phyloP scores from a whole-genome alignment of 2,888 invertebrate genomes.

The Vesta saturnalis region DNA sequence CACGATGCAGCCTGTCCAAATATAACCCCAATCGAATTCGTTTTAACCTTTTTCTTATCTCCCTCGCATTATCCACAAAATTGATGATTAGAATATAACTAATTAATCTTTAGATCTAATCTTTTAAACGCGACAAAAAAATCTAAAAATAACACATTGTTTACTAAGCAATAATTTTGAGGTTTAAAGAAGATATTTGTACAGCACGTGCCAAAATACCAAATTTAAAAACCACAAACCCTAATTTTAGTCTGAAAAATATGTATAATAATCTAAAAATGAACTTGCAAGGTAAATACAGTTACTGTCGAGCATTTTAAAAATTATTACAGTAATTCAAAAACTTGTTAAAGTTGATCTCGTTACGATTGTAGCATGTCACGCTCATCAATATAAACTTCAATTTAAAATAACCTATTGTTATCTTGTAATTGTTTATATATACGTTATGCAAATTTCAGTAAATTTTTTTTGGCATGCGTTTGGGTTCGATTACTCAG shows the following conservation, averaged over 20 bases:
- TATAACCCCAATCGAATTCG: conserved; percentile 39
- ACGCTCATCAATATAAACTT: background rate
- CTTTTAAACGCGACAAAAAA: background rate
- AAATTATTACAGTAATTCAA: background rate
- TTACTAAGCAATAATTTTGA: conserved; percentile 25
- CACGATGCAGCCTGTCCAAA: conserved; percentile 46
- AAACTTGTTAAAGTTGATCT: background rate
- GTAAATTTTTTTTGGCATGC: no score
- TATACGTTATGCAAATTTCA: no score
- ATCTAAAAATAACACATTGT: conserved; percentile 21
- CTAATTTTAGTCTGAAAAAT: background rate
- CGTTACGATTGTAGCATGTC: background rate
- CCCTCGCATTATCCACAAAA: conserved; percentile 9
- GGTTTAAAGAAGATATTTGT: conserved; percentile 20
- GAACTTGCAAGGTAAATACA: conserved; percentile 8
- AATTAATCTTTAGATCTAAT: background rate
- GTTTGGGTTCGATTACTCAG: no score
- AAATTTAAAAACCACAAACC: background rate
- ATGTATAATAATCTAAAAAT: conserved; percentile 18
- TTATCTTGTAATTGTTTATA: no score
- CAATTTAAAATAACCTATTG: no score
- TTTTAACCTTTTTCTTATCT: conserved; percentile 16
- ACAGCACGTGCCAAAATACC: conserved; percentile 24
- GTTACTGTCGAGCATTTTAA: background rate
- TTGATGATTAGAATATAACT: conserved; percentile 1